Base-by-base conservation (phyloP, 53 echinoderm and acorn worm species). In the Temnopleurus reevesii region DNA sequence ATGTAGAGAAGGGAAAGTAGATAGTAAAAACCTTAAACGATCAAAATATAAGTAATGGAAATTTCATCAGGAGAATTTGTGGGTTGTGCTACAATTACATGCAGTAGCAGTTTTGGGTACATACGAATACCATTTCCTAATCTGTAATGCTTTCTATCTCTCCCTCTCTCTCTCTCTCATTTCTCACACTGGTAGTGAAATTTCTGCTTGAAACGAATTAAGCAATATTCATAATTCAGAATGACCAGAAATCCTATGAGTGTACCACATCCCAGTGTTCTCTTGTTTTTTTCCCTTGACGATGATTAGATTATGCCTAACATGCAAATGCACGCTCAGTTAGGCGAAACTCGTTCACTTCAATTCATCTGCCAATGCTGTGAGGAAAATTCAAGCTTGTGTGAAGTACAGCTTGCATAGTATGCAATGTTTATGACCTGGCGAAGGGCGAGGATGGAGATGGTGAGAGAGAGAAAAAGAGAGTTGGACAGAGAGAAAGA, bases 231-330 rank as follows among this genome's bases (percentile, higher is more conserved):
- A 71, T 71, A 71, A n/a, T 41, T 71, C 38, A 15, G 65, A 65
- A 36, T 64, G 64, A 35, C 33, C 33, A 34, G 17, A 13, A 35
- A 36, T 65, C 21, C 65, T 36, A 8, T 38, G 71, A 36, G 18
- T 71, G 71, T 23, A 41, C 71, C 7, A 64, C 34, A 2, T 71
- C 71, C 41, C 19, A 10, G 41, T 41, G 71, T 71, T 71, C n/a
- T 71, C 71, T 41, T 38, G 71, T 36, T 71, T 71, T n/a, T n/a
- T 71, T 23, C 71, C 71, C 80, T 25, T 26, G 29, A 51, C 24
- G 47, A 5, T 80, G 80, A 80, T 80, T 80, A 51, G 51, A 80
- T 80, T 85, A 60, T 85, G 86, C 86, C 59, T 17, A 61, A 60
- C 59, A 59, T 49, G 86, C 58, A 59, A 85, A 61, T 59, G 86